Evolutionary conservation across 2,888 invertebrate genomes (phyloP), one percentile per base, ranked within the genome.

Genomic region (Euplagia quadripunctaria): DNA sequence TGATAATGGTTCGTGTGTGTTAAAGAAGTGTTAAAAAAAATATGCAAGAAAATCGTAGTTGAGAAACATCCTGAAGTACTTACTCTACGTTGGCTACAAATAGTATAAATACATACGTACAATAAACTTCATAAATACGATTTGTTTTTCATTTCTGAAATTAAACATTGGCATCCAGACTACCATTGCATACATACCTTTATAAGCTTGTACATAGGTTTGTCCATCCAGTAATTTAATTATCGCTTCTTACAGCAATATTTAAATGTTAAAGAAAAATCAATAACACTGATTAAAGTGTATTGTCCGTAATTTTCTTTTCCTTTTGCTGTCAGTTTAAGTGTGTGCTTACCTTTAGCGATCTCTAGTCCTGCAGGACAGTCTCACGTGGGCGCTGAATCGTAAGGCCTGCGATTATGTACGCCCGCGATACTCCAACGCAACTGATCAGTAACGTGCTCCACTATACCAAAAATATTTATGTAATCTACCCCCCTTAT

Each of bases 351-450:
- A 72, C 75, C 84, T 75, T 82, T 74, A 84, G 73, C 67, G 81
- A 83, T 81, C 83, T 82, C 76, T 81, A 83, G 88, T 89, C 90
- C 90, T 84, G 87, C 87, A 87, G 91, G 92, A 92, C 93, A 91
- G 90, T 89, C 87, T 90, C 86, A 87, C 91, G 94, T 94, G 94
- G 94, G 94, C 91, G 93, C 75, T 83, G 85, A 83, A 83, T 85
- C 90, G 87, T 87, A 86, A 85, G 84, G 82, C 86, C 86, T 78
- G 81, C 88, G 87, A 92, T 93, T 93, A 94, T 94, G 92, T 87
- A 94, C 93, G 92, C 94, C 93, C 77, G 87, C 80, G 73, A 72
- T 74, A 75, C 71, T 73, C 55, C 74, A 73, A 61, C 64, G 49
- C 66, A 64, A 68, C 75, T 66, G 72, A 51, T 71, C 65, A 80